Conservation (phyloP, 2,888 invertebrate genomes). For the Opisthograptis luteolata region DNA sequence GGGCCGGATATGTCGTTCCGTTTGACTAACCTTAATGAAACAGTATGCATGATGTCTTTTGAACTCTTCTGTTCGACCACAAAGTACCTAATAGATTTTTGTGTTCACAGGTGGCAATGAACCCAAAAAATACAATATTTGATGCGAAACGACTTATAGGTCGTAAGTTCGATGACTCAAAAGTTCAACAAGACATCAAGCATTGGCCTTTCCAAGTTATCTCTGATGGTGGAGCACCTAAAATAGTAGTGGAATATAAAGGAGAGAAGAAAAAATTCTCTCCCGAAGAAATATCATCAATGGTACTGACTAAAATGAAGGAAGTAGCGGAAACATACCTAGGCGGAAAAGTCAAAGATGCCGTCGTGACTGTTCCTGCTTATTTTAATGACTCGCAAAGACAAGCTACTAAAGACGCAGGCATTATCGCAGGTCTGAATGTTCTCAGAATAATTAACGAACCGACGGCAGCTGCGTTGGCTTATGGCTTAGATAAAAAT, state of each 20-base stretch:
- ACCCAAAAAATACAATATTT: slow-evolving; percentile 92
- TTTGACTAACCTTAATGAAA: not conserved
- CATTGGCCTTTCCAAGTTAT: slow-evolving; percentile 93
- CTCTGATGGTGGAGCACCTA: slow-evolving; percentile 88
- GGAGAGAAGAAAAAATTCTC: slow-evolving; percentile 90
- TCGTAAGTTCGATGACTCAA: slow-evolving; percentile 89
- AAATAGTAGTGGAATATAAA: slow-evolving; percentile 89
- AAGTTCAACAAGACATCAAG: slow-evolving; percentile 92
- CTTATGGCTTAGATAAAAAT: slow-evolving; percentile 92
- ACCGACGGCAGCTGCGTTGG: slow-evolving; percentile 94
- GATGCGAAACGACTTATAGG: slow-evolving; percentile 94
- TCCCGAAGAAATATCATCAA: slow-evolving; percentile 93
- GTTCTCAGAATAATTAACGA: slow-evolving; percentile 96
- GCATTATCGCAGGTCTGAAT: slow-evolving; percentile 92
- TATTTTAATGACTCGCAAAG: slow-evolving; percentile 93
- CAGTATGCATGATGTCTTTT: no score
- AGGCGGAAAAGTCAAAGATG: slow-evolving; percentile 89
- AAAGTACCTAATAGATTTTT: not conserved
- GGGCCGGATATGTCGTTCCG: not conserved
- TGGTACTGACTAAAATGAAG: slow-evolving; percentile 94
- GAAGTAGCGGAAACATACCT: slow-evolving; percentile 91
- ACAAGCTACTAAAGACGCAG: slow-evolving; percentile 95
- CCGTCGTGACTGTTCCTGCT: slow-evolving; percentile 93
- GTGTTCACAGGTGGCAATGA: slow-evolving; percentile 87
- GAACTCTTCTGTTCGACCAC: no score